These are phyloP conservation scores for Zonitis immaculata DNA, from an alignment of 2,888 invertebrate species.

Conservation along the genomic window DNA sequence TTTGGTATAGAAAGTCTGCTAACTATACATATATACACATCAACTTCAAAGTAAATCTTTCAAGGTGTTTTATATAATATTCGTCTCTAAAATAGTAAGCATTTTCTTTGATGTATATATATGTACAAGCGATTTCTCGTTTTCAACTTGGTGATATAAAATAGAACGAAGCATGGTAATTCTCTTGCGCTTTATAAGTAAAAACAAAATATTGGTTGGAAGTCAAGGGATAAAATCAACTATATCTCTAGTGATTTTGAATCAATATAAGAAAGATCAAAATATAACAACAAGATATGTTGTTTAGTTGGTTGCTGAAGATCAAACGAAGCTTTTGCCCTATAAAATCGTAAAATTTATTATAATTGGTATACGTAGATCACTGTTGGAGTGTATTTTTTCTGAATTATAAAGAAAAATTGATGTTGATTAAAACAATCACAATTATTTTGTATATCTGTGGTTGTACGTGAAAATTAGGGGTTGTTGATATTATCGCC, in stretches of 20 bases:
- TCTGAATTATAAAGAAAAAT: not conserved
- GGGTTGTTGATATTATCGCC: conserved; percentile 12
- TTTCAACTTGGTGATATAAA: conserved; percentile 33
- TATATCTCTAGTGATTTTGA: conserved; percentile 22
- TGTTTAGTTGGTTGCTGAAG: not conserved
- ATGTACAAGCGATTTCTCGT: too few species aligned
- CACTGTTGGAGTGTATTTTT: too few species aligned
- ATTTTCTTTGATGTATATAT: conserved; percentile 36
- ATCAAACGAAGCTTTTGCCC: too few species aligned
- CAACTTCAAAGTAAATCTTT: conserved; percentile 28
- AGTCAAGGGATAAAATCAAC: conserved; percentile 32
- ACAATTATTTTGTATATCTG: too few species aligned
- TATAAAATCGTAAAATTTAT: too few species aligned
- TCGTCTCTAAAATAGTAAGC: conserved; percentile 7
- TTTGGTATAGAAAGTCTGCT: conserved; percentile 20
- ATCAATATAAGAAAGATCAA: conserved; percentile 25
- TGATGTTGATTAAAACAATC: too few species aligned
- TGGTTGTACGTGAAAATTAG: too few species aligned
- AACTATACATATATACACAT: too few species aligned
- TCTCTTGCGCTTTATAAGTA: conserved; percentile 19
- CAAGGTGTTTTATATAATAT: conserved; percentile 11
- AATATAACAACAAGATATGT: conserved; percentile 5
- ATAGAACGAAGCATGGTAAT: conserved; percentile 34
- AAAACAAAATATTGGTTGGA: conserved; percentile 33
- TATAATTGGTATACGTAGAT: too few species aligned